These are phyloP conservation scores for Phanerotoma sp. DNA, from an alignment of 2,888 invertebrate species.

Conservation along the genomic window DNA sequence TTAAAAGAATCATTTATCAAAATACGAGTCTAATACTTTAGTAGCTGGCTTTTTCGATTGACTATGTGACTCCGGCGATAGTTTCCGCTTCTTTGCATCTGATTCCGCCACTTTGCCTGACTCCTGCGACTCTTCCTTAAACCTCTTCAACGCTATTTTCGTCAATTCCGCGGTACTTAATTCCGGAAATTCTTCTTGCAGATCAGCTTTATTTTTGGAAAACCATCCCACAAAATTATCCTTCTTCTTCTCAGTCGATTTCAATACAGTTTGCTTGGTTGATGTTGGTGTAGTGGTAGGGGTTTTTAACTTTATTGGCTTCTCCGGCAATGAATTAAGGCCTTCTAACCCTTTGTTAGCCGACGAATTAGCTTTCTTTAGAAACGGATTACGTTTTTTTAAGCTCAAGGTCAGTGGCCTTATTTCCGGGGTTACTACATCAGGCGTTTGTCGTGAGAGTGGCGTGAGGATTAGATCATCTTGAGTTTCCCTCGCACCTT, in stretches of 20 bases:
- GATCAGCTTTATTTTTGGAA: slow-evolving; percentile 60
- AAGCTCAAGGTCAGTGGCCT: slow-evolving; percentile 45
- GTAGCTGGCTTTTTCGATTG: slow-evolving; percentile 42
- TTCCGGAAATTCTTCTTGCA: slow-evolving; percentile 64
- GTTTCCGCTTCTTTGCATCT: slow-evolving; percentile 46
- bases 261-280: slow-evolving; percentile 39
- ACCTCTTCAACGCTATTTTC: slow-evolving; percentile 61
- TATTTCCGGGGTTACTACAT: slow-evolving; percentile 43
- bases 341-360: slow-evolving; percentile 39
- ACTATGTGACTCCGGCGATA: slow-evolving; percentile 33
- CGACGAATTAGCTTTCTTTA: slow-evolving; percentile 51
- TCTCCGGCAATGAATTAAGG: slow-evolving; percentile 44
- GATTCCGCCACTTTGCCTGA: background rate
- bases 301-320: slow-evolving; percentile 35
- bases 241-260: slow-evolving; percentile 44
- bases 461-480: slow-evolving; percentile 38
- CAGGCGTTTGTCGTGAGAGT: slow-evolving; percentile 34
- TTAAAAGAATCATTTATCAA: slow-evolving; percentile 33
- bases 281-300: slow-evolving; percentile 28
- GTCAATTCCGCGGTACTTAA: slow-evolving; percentile 62
- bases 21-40: slow-evolving; percentile 44
- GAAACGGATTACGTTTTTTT: slow-evolving; percentile 58
- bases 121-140: slow-evolving; percentile 52
- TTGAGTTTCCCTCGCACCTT: slow-evolving; percentile 27
- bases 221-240: slow-evolving; percentile 67